Base-by-base conservation (phyloP, 2,888 invertebrate genomes). In the Eupeodes luniger region DNA sequence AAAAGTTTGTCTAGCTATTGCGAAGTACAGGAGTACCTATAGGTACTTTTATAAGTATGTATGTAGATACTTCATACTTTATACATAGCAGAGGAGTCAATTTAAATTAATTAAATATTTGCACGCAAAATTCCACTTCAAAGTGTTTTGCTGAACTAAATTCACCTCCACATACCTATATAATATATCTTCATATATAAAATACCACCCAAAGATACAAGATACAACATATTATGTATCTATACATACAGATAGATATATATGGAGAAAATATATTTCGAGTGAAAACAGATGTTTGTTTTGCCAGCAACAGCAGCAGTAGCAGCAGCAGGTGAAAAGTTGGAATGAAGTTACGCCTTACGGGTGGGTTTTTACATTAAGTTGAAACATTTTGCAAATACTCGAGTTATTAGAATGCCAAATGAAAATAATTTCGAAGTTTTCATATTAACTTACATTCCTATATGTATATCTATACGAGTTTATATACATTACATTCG, bases 51-150 rank as follows among this genome's bases (percentile, higher is more conserved):
- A 53, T 44, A 6, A 27, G 27, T 27, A 27, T 27, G 27, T 27
- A 27, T 27, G 27, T 27, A 27, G 27, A 27, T 27, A 27, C 27
- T 27, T 27, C 34, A 9, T 19, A 44, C 10, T 16, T 19, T 16
- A 69, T 12, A n/a, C 16, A 69, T 5, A 62, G 75, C 12, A 34
- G 49, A 80, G 66, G 67, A 83, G 76, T 83, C 80, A 87, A 81
- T 87, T 87, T 87, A 81, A 83, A 83, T 87, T 87, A 87, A 87
- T 87, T 87, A 87, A 87, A 87, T 83, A 87, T 87, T 87, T 87
- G 87, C 87, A 77, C 83, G 74, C 84, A 81, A 77, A 72, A 87
- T 87, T 87, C 87, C 84, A 83, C 72, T 87, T 80, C 79, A 86
- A 86, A 83, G 79, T 86, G 70, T 86, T 82, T 82, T 86, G 59